A percentile compares a stretch with the other conserved stretches of the same genome.
Evolutionary conservation across 2,113 vertebrate genomes (phyloP).

Genomic region (Cranoglanis bouderius): DNA sequence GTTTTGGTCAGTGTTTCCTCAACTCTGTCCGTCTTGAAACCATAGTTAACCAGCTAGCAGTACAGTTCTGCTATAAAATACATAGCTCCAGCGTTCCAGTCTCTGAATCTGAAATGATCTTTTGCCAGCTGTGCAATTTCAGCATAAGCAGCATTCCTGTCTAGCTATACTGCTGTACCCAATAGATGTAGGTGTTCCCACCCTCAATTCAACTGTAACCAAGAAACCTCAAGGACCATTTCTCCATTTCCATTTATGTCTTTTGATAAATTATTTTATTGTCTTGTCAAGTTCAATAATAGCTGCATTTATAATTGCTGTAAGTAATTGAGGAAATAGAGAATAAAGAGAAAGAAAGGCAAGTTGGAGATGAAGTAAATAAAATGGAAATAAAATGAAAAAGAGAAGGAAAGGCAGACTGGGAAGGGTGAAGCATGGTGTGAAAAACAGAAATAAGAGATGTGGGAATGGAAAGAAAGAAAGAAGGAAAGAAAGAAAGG

Average conservation of each 20-base stretch:
- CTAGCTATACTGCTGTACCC: background rate
- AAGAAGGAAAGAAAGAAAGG: constrained; percentile 38
- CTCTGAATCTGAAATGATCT: background rate
- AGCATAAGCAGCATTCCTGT: background rate
- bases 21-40: background rate
- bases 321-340: background rate
- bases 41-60: background rate
- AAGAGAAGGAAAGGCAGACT: background rate
- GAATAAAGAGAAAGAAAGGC: background rate
- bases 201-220: background rate
- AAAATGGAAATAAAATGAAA: constrained; percentile 21
- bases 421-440: background rate
- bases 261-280: background rate
- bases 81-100: background rate
- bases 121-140: background rate
- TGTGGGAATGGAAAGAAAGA: background rate
- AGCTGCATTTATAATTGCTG: background rate
- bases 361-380: background rate
- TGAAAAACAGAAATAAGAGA: background rate
- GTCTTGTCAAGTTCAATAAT: background rate
- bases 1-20: background rate
- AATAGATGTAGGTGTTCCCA: background rate
- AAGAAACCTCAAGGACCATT: background rate
- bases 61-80: background rate
- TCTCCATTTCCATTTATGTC: background rate